Evolutionary conservation across 2,113 vertebrate genomes (phyloP).

Genomic region (Hyla sarda): DNA sequence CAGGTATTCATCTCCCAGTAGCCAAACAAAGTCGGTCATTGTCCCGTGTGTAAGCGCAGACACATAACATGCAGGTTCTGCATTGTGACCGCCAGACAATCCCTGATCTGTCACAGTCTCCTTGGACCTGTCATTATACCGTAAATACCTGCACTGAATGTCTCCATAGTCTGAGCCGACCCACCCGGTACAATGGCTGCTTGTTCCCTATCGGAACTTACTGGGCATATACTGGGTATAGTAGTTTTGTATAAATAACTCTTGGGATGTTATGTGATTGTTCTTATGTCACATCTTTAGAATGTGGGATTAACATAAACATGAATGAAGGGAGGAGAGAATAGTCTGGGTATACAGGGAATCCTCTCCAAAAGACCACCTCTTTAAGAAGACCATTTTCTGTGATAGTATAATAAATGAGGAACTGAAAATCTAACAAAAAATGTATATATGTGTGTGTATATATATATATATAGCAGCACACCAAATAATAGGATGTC

Average conservation of each 20-base stretch:
- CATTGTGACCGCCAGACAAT: conserved; percentile 4
- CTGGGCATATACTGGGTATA: neutral
- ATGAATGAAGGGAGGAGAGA: too few species aligned
- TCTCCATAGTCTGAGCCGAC: neutral
- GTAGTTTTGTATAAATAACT: too few species aligned
- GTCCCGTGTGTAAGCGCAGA: neutral
- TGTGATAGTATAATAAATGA: too few species aligned
- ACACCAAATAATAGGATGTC: too few species aligned
- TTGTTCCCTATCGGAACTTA: neutral
- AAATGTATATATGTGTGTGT: too few species aligned
- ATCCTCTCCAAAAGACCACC: too few species aligned
- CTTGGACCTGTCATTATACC: neutral
- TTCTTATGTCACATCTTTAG: too few species aligned
- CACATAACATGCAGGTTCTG: neutral
- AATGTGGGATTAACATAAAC: too few species aligned
- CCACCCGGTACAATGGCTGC: neutral
- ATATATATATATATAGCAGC: too few species aligned
- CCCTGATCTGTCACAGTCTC: neutral
- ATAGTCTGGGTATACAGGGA: too few species aligned
- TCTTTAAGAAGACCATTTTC: too few species aligned
- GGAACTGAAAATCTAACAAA: too few species aligned
- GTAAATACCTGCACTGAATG: conserved; percentile 28
- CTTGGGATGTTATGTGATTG: neutral
- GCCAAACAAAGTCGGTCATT: conserved; percentile 23
- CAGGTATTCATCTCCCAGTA: neutral